Percentiles rank a stretch among this genome's conserved stretches.
Evolutionary conservation across 2,113 vertebrate genomes (phyloP).

Genomic region (Dromas ardeola): DNA sequence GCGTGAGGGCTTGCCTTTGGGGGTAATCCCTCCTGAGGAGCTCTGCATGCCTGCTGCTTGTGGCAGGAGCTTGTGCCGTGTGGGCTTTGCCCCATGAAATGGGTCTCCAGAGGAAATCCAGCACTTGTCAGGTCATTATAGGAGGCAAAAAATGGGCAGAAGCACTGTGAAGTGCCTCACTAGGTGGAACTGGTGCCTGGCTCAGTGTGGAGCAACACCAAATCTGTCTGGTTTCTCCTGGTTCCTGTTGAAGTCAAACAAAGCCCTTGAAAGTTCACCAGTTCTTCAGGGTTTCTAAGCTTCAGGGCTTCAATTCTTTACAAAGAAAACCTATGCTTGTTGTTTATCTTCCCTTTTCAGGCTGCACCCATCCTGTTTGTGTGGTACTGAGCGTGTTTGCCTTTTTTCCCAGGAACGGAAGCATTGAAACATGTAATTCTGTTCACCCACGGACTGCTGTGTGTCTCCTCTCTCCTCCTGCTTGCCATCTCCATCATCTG

Average conservation of each 20-base stretch:
- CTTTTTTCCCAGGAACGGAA: not conserved
- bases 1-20: not conserved
- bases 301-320: not conserved
- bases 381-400: fast-evolving
- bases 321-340: not conserved
- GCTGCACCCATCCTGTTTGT: not conserved
- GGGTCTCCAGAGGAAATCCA: not conserved
- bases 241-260: not conserved
- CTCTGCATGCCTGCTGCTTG: not conserved
- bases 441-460: not conserved
- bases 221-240: not conserved
- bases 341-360: not conserved
- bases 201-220: not conserved
- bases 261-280: not conserved
- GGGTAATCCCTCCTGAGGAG: not conserved
- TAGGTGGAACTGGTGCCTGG: not conserved
- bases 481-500: not conserved
- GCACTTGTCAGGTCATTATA: not conserved
- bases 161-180: not conserved
- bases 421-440: fast-evolving
- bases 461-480: not conserved
- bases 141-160: not conserved
- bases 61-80: not conserved
- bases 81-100: not conserved
- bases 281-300: not conserved